These are phyloP conservation scores for Lathamus discolor DNA, from an alignment of 2,113 vertebrate species.

Conservation along the genomic window DNA sequence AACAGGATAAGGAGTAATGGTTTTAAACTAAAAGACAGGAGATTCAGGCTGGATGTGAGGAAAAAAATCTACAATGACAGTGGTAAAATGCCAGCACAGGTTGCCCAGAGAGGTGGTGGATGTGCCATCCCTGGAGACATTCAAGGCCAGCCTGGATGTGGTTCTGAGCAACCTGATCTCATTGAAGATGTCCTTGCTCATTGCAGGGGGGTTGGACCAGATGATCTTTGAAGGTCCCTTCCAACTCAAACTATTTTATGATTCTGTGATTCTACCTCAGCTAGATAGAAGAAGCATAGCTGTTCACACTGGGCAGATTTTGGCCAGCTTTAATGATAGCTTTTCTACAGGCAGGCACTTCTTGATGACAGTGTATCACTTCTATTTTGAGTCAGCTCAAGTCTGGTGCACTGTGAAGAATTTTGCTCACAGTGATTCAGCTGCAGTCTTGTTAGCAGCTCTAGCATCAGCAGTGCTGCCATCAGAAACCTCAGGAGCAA, in stretches of 20 bases:
- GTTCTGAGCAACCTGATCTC: neutral
- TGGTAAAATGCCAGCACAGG: neutral
- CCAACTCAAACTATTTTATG: neutral
- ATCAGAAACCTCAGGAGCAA: conserved; percentile 24
- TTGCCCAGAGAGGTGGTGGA: neutral
- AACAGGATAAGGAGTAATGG: neutral
- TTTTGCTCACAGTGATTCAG: conserved; percentile 29
- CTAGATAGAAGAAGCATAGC: neutral
- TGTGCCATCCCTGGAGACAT: neutral
- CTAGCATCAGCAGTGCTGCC: neutral
- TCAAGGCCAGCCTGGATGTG: neutral
- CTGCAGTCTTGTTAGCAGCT: neutral
- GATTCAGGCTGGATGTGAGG: neutral
- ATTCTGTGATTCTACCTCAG: neutral
- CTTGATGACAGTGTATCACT: neutral
- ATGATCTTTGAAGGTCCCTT: neutral
- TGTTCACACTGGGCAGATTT: neutral
- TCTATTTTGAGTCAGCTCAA: neutral
- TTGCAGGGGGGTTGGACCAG: neutral
- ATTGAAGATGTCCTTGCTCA: neutral
- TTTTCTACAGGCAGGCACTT: neutral
- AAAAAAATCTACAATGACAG: neutral
- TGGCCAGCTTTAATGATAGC: neutral
- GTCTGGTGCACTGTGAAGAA: neutral
- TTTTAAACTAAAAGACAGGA: neutral